phyloP scores from a whole-genome alignment of 2,888 invertebrate species.

The Eretmocerus hayati region DNA sequence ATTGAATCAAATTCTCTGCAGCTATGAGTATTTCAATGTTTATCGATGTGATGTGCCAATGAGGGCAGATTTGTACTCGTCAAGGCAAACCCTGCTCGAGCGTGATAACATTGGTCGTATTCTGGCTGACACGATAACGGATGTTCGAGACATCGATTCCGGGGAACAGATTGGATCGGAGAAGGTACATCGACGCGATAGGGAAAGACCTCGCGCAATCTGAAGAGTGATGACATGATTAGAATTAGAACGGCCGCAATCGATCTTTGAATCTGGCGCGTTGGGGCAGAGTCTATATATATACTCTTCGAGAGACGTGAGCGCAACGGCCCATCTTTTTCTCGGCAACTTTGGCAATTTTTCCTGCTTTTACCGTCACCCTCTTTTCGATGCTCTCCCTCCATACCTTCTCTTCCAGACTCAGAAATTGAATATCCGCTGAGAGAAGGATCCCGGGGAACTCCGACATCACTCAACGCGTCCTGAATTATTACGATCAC shows the following conservation, averaged over 20 bases:
- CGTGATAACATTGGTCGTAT: not conserved
- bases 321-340: slow-evolving; percentile 10
- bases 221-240: slow-evolving; percentile 17
- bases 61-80: no score
- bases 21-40: no score
- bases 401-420: not conserved
- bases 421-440: slow-evolving; percentile 18
- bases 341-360: slow-evolving; percentile 17
- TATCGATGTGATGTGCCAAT: no score
- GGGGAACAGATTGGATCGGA: not conserved
- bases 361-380: slow-evolving; percentile 3
- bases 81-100: no score
- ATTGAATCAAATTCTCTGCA: no score
- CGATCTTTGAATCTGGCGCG: slow-evolving; percentile 6
- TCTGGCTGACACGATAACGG: no score
- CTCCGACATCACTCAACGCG: slow-evolving; percentile 1
- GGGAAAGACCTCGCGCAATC: not conserved
- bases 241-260: slow-evolving; percentile 16
- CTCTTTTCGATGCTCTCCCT: not conserved
- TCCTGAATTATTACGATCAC: slow-evolving; percentile 8
- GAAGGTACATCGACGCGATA: no score
- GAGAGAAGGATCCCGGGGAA: not conserved
- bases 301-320: no score
- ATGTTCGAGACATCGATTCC: not conserved
- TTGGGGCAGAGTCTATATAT: not conserved